Percentiles rank a stretch among this genome's conserved stretches.
phyloP scores from a whole-genome alignment of 2,797 vertebrate genomes.

The Streptopelia turtur region DNA sequence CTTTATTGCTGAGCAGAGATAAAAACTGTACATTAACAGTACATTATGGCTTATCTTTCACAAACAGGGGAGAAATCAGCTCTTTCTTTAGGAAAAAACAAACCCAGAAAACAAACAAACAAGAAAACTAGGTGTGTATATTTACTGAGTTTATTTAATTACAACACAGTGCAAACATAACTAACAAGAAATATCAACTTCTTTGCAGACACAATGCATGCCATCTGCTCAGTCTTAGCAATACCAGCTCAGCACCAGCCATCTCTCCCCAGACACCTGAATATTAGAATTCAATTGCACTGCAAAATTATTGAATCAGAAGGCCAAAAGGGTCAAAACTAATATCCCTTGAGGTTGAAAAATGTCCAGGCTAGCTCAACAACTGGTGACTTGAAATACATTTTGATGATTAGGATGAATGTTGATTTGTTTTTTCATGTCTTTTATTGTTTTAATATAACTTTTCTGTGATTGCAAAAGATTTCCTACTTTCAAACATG shows the following conservation, averaged over 20 bases:
- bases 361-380: neutral
- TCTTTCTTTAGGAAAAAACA: neutral
- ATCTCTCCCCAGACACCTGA: constrained; percentile 29
- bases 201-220: neutral
- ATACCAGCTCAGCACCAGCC: neutral
- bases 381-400: neutral
- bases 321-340: constrained; percentile 21
- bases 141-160: constrained; percentile 31
- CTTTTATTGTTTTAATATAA: neutral
- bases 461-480: neutral
- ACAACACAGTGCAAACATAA: neutral
- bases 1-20: constrained; percentile 58
- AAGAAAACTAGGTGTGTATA: neutral
- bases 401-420: neutral
- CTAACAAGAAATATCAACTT: neutral
- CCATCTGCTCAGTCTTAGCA: constrained; percentile 54
- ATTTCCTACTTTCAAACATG: neutral
- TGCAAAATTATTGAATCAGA: constrained; percentile 58
- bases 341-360: constrained; percentile 30
- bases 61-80: constrained; percentile 45
- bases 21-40: constrained; percentile 57
- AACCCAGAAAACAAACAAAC: neutral
- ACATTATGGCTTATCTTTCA: constrained; percentile 46
- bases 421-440: neutral
- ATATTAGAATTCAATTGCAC: constrained; percentile 57